Evolutionary conservation across 2,113 vertebrate genomes (phyloP), one percentile per base, ranked within the genome.

Genomic region (Mungos mungo): DNA sequence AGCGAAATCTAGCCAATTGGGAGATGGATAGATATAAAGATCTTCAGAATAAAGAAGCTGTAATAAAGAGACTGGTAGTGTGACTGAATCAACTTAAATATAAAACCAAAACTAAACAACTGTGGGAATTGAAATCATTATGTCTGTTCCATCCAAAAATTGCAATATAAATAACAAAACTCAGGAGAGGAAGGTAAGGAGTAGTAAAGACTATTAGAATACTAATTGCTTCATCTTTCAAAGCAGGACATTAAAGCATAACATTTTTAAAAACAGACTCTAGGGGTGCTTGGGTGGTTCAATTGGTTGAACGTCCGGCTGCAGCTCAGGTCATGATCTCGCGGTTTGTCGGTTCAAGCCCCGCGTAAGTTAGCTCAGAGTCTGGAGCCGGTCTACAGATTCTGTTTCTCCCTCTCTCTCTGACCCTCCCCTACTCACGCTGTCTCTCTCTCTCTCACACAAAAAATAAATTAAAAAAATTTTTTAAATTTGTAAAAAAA

Each of bases 91-190:
- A 31, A 77, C 14, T 74, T 79, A 68, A 88, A 81, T 66, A 86
- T 92, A 80, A 95, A 89, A 47, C 13, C 11, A 91, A 65, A 63
- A n/a, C 85, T 91, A 81, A 92, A 86, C 23, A 87, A 95, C 13
- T 13, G 0, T 87, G 35, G 41, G 8, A 82, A 76, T n/a, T 93
- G 7, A 35, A 76, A 79, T 45, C 80, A 81, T 65, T 57, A 29
- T 33, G 45, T 54, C 68, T 82, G 27, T 79, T 82, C 47, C 82
- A 27, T 79, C 35, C 41, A 77, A 83, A 95, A 88, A 65, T 2
- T 66, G 77, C 60, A 93, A 33, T 25, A 45, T 74, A 81, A 86
- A 3, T 72, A 65, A 38, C 27, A 90, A 97, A 60, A 74, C 5
- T 69, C 38, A 27, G 7, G 21, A 68, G 9, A n/a, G 16, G 16